Evolutionary conservation across 2,888 invertebrate genomes (phyloP).

Genomic region (Apotomis betuletana): DNA sequence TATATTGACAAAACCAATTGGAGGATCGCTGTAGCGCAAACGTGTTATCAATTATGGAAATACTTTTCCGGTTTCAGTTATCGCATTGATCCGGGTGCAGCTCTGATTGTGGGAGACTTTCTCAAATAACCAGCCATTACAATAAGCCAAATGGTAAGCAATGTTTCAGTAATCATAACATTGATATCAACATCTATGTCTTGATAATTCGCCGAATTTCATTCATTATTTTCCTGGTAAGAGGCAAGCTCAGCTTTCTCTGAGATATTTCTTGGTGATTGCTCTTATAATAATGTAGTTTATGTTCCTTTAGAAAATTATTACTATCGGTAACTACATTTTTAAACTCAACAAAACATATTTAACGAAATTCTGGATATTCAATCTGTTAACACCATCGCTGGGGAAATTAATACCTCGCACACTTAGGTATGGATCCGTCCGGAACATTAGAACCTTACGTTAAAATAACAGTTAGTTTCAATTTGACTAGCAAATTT

Average conservation of each 20-base stretch:
- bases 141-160: conserved; percentile 55
- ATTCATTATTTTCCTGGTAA: background rate
- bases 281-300: background rate
- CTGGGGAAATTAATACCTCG: too few species aligned
- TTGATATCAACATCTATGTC: background rate
- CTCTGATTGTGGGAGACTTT: conserved; percentile 47
- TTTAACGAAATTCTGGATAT: too few species aligned
- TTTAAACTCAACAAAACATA: too few species aligned
- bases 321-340: too few species aligned
- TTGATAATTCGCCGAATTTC: conserved; percentile 2
- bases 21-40: conserved; percentile 50
- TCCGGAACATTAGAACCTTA: too few species aligned
- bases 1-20: conserved; percentile 50
- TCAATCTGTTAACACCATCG: too few species aligned
- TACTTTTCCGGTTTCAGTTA: conserved; percentile 52
- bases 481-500: too few species aligned
- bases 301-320: too few species aligned
- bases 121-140: conserved; percentile 44
- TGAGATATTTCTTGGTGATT: background rate
- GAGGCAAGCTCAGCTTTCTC: background rate
- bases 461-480: too few species aligned
- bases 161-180: conserved; percentile 34
- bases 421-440: too few species aligned
- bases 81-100: conserved; percentile 44
- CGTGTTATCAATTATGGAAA: conserved; percentile 50